phyloP scores from a whole-genome alignment of 2,797 vertebrate genomes.

The Coluber constrictor region DNA sequence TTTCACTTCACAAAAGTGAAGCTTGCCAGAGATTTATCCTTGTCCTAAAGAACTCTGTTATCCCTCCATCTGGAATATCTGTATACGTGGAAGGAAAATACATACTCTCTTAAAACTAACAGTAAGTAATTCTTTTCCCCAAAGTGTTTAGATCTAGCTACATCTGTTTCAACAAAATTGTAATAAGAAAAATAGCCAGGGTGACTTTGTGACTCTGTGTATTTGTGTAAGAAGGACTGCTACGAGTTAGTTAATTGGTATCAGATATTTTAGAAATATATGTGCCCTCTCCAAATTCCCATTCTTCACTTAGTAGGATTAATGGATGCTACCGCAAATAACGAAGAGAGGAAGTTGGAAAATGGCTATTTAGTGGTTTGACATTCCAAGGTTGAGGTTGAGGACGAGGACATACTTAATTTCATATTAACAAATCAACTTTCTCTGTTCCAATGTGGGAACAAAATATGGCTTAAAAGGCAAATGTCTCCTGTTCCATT shows the following conservation, averaged over 20 bases:
- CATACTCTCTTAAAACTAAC: not conserved
- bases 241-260: not conserved
- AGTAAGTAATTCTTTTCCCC: not conserved
- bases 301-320: not conserved
- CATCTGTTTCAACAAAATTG: not conserved
- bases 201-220: not conserved
- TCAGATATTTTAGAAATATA: not conserved
- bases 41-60: not conserved
- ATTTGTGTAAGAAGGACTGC: not conserved
- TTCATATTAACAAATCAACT: not conserved
- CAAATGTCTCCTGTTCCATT: not conserved
- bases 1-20: not conserved
- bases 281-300: not conserved
- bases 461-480: not conserved
- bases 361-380: not conserved
- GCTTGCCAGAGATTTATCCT: not conserved
- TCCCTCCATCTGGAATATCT: not conserved
- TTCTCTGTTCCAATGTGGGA: too few relatives aligned
- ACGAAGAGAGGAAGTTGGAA: not conserved
- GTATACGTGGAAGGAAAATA: not conserved
- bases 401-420: not conserved
- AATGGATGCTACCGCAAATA: not conserved
- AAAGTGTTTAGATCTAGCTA: not conserved
- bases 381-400: not conserved
- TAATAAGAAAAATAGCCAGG: not conserved